Percentiles rank a stretch among this genome's conserved stretches.
These are phyloP conservation scores for Microcebus lehilahytsara DNA, from an alignment of 2,113 vertebrate genomes.

Conservation along the genomic window DNA sequence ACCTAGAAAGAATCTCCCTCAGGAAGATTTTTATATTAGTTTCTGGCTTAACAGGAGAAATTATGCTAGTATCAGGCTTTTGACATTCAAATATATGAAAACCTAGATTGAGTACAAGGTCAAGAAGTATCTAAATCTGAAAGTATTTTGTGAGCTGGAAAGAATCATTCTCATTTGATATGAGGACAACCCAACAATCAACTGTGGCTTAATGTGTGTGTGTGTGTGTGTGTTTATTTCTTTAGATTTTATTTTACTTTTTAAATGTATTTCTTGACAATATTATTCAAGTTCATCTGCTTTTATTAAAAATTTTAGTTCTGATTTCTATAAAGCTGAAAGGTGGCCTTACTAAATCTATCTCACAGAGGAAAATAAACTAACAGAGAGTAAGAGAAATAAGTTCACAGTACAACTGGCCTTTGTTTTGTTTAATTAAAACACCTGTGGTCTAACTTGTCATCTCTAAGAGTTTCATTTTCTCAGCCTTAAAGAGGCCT, in stretches of 20 bases:
- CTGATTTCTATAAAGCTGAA: not conserved
- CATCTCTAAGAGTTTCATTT: too few species aligned
- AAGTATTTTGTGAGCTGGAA: not conserved
- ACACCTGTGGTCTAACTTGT: too few species aligned
- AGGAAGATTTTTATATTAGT: not conserved
- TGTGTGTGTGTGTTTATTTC: not conserved
- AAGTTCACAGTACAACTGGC: too few species aligned
- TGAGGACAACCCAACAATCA: not conserved
- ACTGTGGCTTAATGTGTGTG: not conserved
- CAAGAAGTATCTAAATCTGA: not conserved
- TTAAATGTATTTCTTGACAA: not conserved
- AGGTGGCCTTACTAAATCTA: too few species aligned
- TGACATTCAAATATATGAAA: not conserved
- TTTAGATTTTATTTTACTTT: conserved; percentile 39
- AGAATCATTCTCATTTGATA: not conserved
- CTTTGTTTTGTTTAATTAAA: too few species aligned
- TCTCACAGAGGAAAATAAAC: too few species aligned
- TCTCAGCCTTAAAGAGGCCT: too few species aligned
- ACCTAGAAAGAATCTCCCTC: not conserved
- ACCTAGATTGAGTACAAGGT: not conserved
- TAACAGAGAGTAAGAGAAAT: too few species aligned
- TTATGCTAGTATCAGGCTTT: not conserved
- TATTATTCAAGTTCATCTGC: not conserved
- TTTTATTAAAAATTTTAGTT: conserved; percentile 11
- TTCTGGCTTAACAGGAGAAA: not conserved